A percentile compares a stretch with the other conserved stretches of the same genome.
Conservation (phyloP, 2,888 invertebrate species). For the Cryptops parisi region DNA sequence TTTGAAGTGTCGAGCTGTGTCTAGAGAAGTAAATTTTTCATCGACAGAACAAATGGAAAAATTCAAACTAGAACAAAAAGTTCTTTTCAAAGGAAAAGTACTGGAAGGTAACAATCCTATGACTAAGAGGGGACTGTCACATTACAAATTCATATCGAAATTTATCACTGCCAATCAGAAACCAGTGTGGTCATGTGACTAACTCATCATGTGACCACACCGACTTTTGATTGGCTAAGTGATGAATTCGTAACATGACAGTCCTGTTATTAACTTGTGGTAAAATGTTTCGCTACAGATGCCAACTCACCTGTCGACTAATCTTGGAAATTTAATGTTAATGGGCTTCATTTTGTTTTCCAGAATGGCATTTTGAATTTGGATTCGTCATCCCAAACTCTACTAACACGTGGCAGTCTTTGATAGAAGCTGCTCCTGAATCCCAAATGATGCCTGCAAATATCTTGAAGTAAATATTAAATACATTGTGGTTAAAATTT, state of each 20-base stretch:
- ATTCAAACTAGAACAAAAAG: constrained; percentile 79
- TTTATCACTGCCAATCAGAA: neutral
- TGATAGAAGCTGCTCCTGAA: constrained; percentile 97
- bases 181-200: neutral
- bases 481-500: too few relatives aligned
- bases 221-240: too few relatives aligned
- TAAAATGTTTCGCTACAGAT: too few relatives aligned
- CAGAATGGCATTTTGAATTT: constrained; percentile 98
- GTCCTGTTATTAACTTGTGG: too few relatives aligned
- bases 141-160: too few relatives aligned
- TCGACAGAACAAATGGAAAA: constrained; percentile 87
- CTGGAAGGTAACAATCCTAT: constrained; percentile 66
- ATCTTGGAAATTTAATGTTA: too few relatives aligned
- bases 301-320: too few relatives aligned
- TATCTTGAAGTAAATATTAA: constrained; percentile 60
- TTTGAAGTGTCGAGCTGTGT: constrained; percentile 79
- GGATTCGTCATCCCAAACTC: constrained; percentile 97
- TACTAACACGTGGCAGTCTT: constrained; percentile 98
- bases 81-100: constrained; percentile 57
- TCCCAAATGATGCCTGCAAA: constrained; percentile 99
- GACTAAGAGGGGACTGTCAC: too few relatives aligned
- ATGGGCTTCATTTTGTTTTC: constrained; percentile 6
- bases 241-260: too few relatives aligned
- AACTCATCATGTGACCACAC: too few relatives aligned
- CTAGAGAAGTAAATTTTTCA: constrained; percentile 79